Conservation (phyloP, 37 sponge, comb jelly and placozoan species). For the Tethya wilhelma region DNA sequence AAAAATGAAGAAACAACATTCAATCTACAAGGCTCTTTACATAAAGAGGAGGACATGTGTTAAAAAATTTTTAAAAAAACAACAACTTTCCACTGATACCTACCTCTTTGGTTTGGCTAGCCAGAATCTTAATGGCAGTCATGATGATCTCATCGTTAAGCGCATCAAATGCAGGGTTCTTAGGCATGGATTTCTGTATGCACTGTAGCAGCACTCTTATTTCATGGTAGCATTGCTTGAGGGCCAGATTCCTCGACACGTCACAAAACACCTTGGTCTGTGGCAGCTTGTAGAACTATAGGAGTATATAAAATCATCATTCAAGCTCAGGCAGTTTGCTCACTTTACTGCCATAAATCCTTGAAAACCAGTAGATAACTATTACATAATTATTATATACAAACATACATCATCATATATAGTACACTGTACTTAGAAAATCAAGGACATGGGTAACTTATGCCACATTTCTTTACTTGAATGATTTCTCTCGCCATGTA, state of each 20-base stretch:
- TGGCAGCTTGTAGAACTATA: constrained; percentile 54
- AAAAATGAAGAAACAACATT: neutral
- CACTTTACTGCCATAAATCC: too few species aligned
- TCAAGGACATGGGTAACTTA: too few species aligned
- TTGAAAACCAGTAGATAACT: too few species aligned
- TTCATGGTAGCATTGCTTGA: constrained; percentile 37
- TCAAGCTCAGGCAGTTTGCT: too few species aligned
- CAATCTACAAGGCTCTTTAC: too few species aligned
- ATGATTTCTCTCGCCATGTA: constrained; percentile 52
- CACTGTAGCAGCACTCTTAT: constrained; percentile 50
- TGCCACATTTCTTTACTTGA: constrained; percentile 17
- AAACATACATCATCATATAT: too few species aligned
- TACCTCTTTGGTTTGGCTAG: constrained; percentile 76
- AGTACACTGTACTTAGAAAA: too few species aligned
- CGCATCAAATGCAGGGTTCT: neutral
- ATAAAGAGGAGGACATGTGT: neutral
- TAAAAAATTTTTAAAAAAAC: neutral
- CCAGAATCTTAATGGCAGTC: constrained; percentile 77
- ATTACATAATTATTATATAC: too few species aligned
- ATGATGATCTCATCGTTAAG: constrained; percentile 77
- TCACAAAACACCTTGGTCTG: constrained; percentile 34
- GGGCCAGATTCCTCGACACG: constrained; percentile 38
- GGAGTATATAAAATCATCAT: too few species aligned
- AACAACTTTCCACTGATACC: neutral
- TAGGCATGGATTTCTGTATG: constrained; percentile 14